Evolutionary conservation across 1,140 invertebrate species (phyloP).

Genomic region (Gryon sp.): DNA sequence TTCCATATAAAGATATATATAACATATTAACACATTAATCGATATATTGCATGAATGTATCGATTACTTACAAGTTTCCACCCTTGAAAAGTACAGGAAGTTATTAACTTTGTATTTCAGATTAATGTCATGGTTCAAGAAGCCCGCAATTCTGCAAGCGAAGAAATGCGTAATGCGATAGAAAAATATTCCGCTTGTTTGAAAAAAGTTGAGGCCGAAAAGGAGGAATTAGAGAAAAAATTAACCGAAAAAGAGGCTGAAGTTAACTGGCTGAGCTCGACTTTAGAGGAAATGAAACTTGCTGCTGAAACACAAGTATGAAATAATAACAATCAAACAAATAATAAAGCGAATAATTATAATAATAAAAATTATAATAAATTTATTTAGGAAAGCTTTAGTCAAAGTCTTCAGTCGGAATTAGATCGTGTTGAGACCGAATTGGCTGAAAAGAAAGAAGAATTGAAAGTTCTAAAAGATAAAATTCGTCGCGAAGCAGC

Average conservation of each 20-base stretch:
- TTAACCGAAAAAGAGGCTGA: slow-evolving; percentile 68
- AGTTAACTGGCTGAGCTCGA: slow-evolving; percentile 64
- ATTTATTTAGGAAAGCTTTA: slow-evolving; percentile 72
- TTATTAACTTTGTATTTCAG: slow-evolving; percentile 59
- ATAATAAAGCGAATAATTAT: too few species aligned
- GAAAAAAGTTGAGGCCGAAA: slow-evolving; percentile 67
- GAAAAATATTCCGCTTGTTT: slow-evolving; percentile 69
- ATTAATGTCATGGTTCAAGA: slow-evolving; percentile 69
- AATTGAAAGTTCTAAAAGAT: slow-evolving; percentile 72
- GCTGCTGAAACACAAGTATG: slow-evolving; percentile 73
- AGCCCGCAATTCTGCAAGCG: slow-evolving; percentile 61
- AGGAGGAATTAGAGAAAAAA: slow-evolving; percentile 64
- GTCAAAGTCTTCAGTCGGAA: slow-evolving; percentile 76
- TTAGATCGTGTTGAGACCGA: slow-evolving; percentile 75
- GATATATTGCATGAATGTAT: too few species aligned
- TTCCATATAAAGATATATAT: too few species aligned
- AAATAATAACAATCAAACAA: neutral
- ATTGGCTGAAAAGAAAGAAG: slow-evolving; percentile 73
- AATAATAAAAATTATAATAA: slow-evolving; percentile 5
- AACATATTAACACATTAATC: too few species aligned
- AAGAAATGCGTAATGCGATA: slow-evolving; percentile 66
- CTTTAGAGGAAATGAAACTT: slow-evolving; percentile 70
- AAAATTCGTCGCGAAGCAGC: slow-evolving; percentile 74
- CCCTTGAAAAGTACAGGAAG: slow-evolving; percentile 1
- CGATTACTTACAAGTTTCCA: neutral